Base-by-base conservation (phyloP, 1,140 invertebrate genomes). In the Zeugodacus cucurbitae region DNA sequence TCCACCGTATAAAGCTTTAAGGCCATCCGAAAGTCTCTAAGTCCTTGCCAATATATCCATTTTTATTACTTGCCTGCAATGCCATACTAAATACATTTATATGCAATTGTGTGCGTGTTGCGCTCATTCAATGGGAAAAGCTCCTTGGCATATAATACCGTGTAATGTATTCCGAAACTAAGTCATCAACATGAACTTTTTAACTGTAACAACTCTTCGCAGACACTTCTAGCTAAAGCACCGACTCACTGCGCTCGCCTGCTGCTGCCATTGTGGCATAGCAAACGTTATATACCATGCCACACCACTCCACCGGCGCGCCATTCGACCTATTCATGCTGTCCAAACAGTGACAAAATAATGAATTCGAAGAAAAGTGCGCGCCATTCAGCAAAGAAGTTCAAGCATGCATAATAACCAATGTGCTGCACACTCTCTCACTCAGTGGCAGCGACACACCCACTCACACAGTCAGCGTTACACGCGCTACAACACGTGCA, bases 321-420 rank as follows among this genome's bases (percentile, higher is more conserved):
- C 20, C 11, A 34, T 5, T 74, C 67, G 32, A n/a, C 67, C 20
- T 41, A 74, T 74, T 74, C 67, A 74, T 37, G 67, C 34, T 41
- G 67, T 74, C 67, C 67, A 74, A 74, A 8, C 32, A 74, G 67
- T 41, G 67, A 74, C 67, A 74, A 74, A 74, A 74, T 74, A 74
- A 74, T 74, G 67, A 74, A 74, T 74, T 74, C 34, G 34, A 74
- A 74, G 67, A 74, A 37, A 37, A 37, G 67, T 74, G 67, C 32
- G 32, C 67, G 20, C 67, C 67, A 74, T 74, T 74, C 67, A 74
- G 67, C 29, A 37, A 74, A 74, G 34, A 74, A 41, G 32, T 74
- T 74, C 67, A 74, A 74, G 67, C 67, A n/a, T 74, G 32, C 67
- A 74, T 74, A 74, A 74, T 41, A 74, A 74, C 67, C 67, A 74